Base-by-base conservation (phyloP, 2,888 invertebrate species). In the Noctua fimbriata region DNA sequence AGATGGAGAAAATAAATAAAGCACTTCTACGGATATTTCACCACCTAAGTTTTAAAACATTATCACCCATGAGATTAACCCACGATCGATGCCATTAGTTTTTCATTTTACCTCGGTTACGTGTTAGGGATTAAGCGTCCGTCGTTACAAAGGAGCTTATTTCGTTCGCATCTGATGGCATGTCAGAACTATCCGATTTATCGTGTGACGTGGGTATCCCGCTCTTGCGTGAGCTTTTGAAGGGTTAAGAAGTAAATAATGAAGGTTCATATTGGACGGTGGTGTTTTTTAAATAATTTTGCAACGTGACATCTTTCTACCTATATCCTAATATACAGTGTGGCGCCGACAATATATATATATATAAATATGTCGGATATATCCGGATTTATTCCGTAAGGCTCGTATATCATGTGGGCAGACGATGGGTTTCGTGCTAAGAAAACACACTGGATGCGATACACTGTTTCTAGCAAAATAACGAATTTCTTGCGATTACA, bases 101-200 rank as follows among this genome's bases (percentile, higher is more conserved):
- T 87, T 85, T 86, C 75, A 87, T 81, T 78, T 75, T 58, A 70
- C 85, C 63, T 73, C 81, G 52, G 69, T 81, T 84, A 84, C 81
- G 85, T 84, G 85, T 84, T 71, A 65, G 67, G 88, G 89, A 89
- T 89, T 89, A 89, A 79, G 60, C 52, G 73, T 65, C 90, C 89
- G 82, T 88, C 85, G 82, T 89, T 84, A 83, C 85, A 87, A 83
- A 88, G 83, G 81, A 82, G 90, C 88, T 89, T 87, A 87, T 81
- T 87, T 87, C 84, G 76, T 76, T 73, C 73, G 58, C 78, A 73
- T 75, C 69, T 85, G 87, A 85, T 81, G 83, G 83, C 78, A 76
- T n/a, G 89, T 90, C 90, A 81, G 79, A 87, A 86, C 82, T 89
- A 82, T 81, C 83, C 88, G 87, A 87, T 85, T 86, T 88, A 85